phyloP scores from a whole-genome alignment of 2,113 vertebrate species.

The Cynocephalus volans region DNA sequence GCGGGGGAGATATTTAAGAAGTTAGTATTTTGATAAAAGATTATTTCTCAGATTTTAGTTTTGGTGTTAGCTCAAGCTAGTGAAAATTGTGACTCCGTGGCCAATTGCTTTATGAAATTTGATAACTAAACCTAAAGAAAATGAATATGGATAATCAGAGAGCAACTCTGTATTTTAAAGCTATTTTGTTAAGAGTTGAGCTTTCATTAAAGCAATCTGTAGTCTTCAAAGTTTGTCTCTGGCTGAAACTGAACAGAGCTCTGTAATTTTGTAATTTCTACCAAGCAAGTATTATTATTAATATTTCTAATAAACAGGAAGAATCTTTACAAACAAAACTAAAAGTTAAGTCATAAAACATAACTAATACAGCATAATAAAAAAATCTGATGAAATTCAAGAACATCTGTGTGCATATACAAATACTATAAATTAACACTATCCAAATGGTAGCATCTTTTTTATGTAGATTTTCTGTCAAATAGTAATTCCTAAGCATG shows the following conservation, averaged over 20 bases:
- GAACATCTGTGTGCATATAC: background rate
- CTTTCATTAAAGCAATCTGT: background rate
- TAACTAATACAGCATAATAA: background rate
- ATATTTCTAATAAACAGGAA: conserved; percentile 15
- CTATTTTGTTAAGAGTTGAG: conserved; percentile 50
- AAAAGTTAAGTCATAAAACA: conserved; percentile 6
- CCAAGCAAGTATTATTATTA: background rate
- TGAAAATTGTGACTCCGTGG: conserved; percentile 22
- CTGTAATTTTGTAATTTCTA: background rate
- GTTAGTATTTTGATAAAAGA: conserved; percentile 33
- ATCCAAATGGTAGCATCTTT: conserved; percentile 22
- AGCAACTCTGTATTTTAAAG: conserved; percentile 58
- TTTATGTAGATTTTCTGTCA: conserved; percentile 30
- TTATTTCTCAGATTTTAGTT: conserved; percentile 61
- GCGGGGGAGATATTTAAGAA: background rate
- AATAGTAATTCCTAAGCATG: conserved; percentile 17
- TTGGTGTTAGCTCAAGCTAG: background rate
- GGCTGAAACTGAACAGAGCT: conserved; percentile 24
- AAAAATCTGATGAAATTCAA: conserved; percentile 44
- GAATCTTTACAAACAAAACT: conserved; percentile 34
- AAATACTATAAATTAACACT: background rate
- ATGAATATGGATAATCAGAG: conserved; percentile 22
- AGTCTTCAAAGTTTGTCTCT: conserved; percentile 23
- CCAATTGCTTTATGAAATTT: conserved; percentile 42
- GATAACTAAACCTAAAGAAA: conserved; percentile 53